Evolutionary conservation across 2,113 vertebrate species (phyloP).

Genomic region (Cochlearius cochlearius): DNA sequence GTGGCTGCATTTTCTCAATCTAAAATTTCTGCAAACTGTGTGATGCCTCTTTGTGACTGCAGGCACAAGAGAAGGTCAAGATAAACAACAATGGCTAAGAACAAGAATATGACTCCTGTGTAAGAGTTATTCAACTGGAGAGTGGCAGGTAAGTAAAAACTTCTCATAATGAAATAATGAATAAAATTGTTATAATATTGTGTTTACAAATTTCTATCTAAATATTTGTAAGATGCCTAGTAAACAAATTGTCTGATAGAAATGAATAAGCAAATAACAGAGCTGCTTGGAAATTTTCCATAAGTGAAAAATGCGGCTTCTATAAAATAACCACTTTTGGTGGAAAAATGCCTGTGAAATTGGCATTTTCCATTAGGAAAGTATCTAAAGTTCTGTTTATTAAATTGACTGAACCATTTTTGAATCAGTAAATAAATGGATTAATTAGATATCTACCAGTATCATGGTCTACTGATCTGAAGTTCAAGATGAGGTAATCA

Average conservation of each 20-base stretch:
- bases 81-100: accelerated
- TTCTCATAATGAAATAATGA: background rate
- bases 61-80: background rate
- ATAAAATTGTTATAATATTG: background rate
- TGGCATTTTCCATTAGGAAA: background rate
- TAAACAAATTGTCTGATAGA: background rate
- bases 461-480: background rate
- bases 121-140: background rate
- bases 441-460: background rate
- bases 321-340: background rate
- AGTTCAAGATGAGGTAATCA: background rate
- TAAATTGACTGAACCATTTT: background rate
- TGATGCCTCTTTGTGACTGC: background rate
- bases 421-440: background rate
- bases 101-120: background rate
- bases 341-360: background rate
- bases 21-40: background rate
- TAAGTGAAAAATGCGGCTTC: background rate
- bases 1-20: background rate
- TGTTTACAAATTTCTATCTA: background rate
- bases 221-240: background rate
- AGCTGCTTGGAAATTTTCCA: background rate
- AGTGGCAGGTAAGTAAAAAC: background rate
- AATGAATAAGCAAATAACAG: background rate
- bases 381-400: background rate